These are phyloP conservation scores for Crambe crambe DNA, from an alignment of 37 sponge, comb jelly and placozoan genomes.

Conservation along the genomic window DNA sequence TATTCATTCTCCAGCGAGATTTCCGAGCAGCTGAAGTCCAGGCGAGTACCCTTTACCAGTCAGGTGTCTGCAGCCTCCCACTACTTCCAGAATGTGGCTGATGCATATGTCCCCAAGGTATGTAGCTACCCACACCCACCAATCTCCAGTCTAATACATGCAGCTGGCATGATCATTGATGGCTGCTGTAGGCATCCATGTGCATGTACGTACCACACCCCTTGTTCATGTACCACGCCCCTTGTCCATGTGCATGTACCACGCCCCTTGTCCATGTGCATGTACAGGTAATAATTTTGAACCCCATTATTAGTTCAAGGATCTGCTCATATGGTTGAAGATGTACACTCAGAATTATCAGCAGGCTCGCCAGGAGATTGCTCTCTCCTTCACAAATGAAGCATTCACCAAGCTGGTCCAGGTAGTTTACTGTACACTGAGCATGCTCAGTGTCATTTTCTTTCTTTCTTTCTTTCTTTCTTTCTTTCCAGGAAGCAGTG, in stretches of 20 bases:
- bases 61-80: constrained; percentile 18
- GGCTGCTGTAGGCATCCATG: too few species aligned
- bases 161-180: too few species aligned
- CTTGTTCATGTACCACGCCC: too few species aligned
- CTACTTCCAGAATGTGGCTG: constrained; percentile 52
- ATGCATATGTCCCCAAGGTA: constrained; percentile 62
- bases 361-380: constrained; percentile 37
- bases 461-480: too few species aligned
- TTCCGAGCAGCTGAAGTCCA: constrained; percentile 10
- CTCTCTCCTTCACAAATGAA: constrained; percentile 35
- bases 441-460: too few species aligned
- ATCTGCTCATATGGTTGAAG: too few species aligned
- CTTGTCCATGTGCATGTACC: too few species aligned
- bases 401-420: constrained; percentile 36
- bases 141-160: neutral
- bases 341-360: constrained; percentile 18
- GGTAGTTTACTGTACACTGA: too few species aligned
- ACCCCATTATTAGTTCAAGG: too few species aligned
- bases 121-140: neutral
- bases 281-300: too few species aligned
- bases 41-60: constrained; percentile 12
- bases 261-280: too few species aligned
- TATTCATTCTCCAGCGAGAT: constrained; percentile 21
- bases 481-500: constrained; percentile 17
- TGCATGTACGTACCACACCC: too few species aligned